These are phyloP conservation scores for Zaprionus vittiger DNA, from an alignment of 1,140 invertebrate species.

Conservation along the genomic window DNA sequence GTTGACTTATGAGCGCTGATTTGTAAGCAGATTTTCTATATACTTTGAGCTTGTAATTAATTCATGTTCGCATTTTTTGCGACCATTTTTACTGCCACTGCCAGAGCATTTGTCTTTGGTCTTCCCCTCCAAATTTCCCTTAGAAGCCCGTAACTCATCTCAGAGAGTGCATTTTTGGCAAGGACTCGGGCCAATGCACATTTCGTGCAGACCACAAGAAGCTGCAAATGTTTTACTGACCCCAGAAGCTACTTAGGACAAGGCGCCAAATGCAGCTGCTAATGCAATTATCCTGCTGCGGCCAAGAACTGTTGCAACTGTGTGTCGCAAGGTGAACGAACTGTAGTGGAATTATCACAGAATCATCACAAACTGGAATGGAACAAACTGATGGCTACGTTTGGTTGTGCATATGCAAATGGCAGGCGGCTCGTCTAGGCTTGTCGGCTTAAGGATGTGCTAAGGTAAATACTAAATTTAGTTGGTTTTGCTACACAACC, in stretches of 20 bases:
- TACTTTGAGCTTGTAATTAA: constrained; percentile 72
- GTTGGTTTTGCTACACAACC: constrained; percentile 70
- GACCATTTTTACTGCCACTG: constrained; percentile 19
- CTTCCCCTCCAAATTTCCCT: no score
- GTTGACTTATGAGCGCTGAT: constrained; percentile 80
- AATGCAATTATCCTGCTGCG: constrained; percentile 62
- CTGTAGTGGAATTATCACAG: constrained; percentile 3
- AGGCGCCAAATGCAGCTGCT: constrained; percentile 65
- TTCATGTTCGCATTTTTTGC: constrained; percentile 65
- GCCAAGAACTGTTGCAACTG: constrained; percentile 23
- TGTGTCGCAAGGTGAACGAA: constrained; percentile 58
- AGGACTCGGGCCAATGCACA: constrained; percentile 52
- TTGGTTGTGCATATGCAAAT: constrained; percentile 57
- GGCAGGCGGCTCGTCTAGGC: constrained; percentile 17
- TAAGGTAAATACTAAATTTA: constrained; percentile 82
- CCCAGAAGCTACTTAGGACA: constrained; percentile 42
- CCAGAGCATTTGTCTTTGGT: constrained; percentile 52
- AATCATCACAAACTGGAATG: not conserved
- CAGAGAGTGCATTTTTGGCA: constrained; percentile 76
- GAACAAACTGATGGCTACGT: not conserved
- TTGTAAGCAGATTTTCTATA: constrained; percentile 76
- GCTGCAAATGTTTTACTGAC: constrained; percentile 70
- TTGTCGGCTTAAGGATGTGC: constrained; percentile 68
- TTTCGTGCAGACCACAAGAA: constrained; percentile 56
- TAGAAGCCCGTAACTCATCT: constrained; percentile 61